Evolutionary conservation across 2,888 invertebrate species (phyloP), one percentile per base, ranked within the genome.

Genomic region (Lasioglossum marginatum): DNA sequence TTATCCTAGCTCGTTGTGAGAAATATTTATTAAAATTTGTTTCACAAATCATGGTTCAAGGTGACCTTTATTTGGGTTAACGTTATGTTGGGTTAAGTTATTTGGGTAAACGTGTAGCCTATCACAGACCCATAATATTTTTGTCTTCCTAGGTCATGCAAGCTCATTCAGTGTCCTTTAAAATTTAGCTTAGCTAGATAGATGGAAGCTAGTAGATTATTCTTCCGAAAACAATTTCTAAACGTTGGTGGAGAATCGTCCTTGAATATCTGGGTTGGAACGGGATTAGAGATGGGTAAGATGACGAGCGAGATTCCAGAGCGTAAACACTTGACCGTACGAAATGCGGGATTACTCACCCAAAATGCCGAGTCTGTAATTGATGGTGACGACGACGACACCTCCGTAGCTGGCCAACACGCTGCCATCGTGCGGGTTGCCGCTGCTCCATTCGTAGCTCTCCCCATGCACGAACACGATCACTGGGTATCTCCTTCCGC

Each of bases 401-500:
- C 98, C 97, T 14, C 98, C 99, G 94, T 98, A 99, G 92, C 99
- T 98, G 60, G 99, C 98, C 88, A 99, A 96, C 52, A 99, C 98
- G 79, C 98, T 98, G 79, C 99, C 99, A 94, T 99, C 99, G 96
- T 99, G 99, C 0, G 99, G 98, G 96, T 99, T 99, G 79, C 99
- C 99, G 72, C 99, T 98, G 95, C 99, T 99, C 98, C 99, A 99
- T 95, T 99, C 99, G 96, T 99, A 99, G 93, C 98, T 98, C 95
- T 98, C 98, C 5, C 99, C 99, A 94, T 99, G 99, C 85, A 99
- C 98, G 96, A 98, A 99, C 79, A 99, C 98, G 95, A 99, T 96
- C 82, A 99, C 99, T 34, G 99, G 98, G 95, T 97, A 98, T 93
- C 97, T 97, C 89, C 95, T 95, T 86, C 96, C 95, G 71, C 94